These are phyloP conservation scores for Ypsolopha sequella DNA, from an alignment of 2,888 invertebrate genomes.

Conservation along the genomic window DNA sequence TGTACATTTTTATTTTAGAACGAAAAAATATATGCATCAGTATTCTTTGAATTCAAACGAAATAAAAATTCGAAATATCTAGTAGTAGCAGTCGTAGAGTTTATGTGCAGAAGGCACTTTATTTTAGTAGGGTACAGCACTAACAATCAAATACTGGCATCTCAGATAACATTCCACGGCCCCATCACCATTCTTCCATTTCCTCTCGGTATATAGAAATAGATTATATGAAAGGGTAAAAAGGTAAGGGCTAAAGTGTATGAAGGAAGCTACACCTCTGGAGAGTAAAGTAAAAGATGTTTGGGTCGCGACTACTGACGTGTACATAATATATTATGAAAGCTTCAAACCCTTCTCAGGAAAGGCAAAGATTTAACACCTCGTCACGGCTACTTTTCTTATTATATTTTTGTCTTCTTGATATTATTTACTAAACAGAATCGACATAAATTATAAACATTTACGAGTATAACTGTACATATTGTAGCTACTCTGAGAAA, in stretches of 20 bases:
- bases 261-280: conserved; percentile 40
- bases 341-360: conserved; percentile 35
- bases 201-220: neutral
- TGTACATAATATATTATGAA: conserved; percentile 41
- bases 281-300: conserved; percentile 51
- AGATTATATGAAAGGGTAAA: conserved; percentile 19
- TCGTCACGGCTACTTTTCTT: conserved; percentile 16
- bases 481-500: no score
- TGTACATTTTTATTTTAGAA: no score
- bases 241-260: conserved; percentile 42
- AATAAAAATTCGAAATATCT: no score
- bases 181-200: conserved; percentile 4
- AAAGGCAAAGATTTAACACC: conserved; percentile 24
- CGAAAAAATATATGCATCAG: no score
- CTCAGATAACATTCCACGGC: neutral
- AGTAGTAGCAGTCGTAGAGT: no score
- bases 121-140: conserved; percentile 2
- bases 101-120: neutral
- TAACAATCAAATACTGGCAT: conserved; percentile 1
- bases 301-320: conserved; percentile 49
- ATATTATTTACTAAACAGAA: neutral
- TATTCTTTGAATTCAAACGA: no score
- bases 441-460: no score
- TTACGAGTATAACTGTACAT: no score
- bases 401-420: neutral